These are phyloP conservation scores for Galerucella calmariensis DNA, from an alignment of 2,888 invertebrate species.

Conservation along the genomic window DNA sequence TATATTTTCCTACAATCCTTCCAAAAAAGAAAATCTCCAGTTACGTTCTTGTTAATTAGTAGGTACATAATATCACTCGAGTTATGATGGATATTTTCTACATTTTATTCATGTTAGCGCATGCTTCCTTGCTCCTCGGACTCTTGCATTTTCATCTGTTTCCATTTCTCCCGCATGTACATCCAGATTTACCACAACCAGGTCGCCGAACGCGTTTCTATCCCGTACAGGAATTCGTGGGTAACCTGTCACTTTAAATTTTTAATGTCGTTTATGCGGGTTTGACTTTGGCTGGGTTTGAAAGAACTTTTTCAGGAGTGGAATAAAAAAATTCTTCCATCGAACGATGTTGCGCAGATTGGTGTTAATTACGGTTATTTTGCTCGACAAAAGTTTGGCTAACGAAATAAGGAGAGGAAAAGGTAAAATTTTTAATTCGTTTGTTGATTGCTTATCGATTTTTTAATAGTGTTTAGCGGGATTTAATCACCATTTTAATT, in stretches of 20 bases:
- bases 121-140: slow-evolving; percentile 24
- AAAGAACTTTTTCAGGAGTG: background rate
- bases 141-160: slow-evolving; percentile 23
- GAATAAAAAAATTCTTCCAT: slow-evolving; percentile 1
- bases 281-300: slow-evolving; percentile 18
- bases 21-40: background rate
- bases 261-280: slow-evolving; percentile 18
- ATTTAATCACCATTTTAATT: slow-evolving; percentile 7
- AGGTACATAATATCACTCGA: background rate
- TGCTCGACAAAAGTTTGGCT: slow-evolving; percentile 15
- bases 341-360: slow-evolving; percentile 19
- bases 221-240: slow-evolving; percentile 7
- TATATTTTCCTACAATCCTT: too few relatives aligned
- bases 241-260: slow-evolving; percentile 15
- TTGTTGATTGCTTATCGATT: slow-evolving; percentile 24
- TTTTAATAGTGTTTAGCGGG: background rate
- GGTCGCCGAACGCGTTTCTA: slow-evolving; percentile 6
- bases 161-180: slow-evolving; percentile 11
- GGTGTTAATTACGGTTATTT: slow-evolving; percentile 15
- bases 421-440: slow-evolving; percentile 30
- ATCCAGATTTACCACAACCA: slow-evolving; percentile 30
- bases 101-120: slow-evolving; percentile 28
- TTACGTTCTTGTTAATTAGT: slow-evolving; percentile 2
- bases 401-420: slow-evolving; percentile 27
- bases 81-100: slow-evolving; percentile 2